Evolutionary conservation across 2,888 invertebrate genomes (phyloP), one percentile per base, ranked within the genome.

Genomic region (Coelogynopora nodosa): DNA sequence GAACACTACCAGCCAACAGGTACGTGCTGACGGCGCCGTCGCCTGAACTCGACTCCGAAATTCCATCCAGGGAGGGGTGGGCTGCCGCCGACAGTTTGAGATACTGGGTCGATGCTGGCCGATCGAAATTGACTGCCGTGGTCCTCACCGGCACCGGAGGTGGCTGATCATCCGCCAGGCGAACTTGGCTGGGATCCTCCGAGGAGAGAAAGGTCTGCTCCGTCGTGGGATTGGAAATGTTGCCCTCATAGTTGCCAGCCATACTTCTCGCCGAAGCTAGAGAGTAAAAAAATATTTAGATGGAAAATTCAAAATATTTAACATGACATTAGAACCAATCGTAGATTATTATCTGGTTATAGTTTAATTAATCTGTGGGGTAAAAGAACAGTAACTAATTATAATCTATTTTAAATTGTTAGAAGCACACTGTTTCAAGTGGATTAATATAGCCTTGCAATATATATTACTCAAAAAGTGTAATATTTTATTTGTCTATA

Each of bases 11-110:
- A 74, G 10, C 74, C 10, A 74, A 26, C 2, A 74, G 74, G 23
- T 74, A 74, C 23, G 74, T 74, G 74, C 74, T 74, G 74, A 74
- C 74, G 2, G 74, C 74, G 18, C n/a, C n/a, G 49, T 74, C 74
- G 2, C 74, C 74, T 13, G 74, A 74, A 23, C 74, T 74, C 10
- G 74, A 74, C 27, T 74, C 74, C 2, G 74, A 74, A 26, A 74
- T 74, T 26, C 23, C 74, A 26, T 74, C 74, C 5, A 74, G 74
- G 18, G 74, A 18, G 49, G 49, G 74, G 5, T 5, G 27, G 2
- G 74, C 74, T 23, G 23, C 74, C 2, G 74, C 74, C 2, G 74
- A 13, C 10, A 74, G 74, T 26, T 74, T 74, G 74, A 74, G 74
- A 26, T 74, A 74, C 18, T 74, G 74, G 23, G 74, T 74, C 18